Evolutionary conservation across 2,888 invertebrate species (phyloP).

Genomic region (Ormyrus nitidulus): DNA sequence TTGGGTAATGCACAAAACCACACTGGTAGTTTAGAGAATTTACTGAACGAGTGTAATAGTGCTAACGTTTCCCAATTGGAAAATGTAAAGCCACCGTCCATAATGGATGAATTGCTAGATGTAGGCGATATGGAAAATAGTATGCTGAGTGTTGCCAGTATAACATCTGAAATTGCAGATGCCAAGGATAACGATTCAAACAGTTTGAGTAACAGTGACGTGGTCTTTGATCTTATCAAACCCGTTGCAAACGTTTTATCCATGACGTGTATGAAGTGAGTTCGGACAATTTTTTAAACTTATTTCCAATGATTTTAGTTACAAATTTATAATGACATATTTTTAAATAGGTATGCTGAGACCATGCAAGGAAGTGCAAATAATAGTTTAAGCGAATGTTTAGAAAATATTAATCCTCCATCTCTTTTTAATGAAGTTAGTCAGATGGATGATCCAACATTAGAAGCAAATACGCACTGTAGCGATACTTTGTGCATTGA

Average conservation of each 20-base stretch:
- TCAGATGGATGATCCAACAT: constrained; percentile 77
- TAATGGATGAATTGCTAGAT: constrained; percentile 82
- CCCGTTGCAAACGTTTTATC: constrained; percentile 77
- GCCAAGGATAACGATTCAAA: constrained; percentile 75
- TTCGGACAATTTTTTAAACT: neutral
- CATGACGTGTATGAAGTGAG: constrained; percentile 70
- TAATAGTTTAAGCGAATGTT: constrained; percentile 78
- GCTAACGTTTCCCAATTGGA: constrained; percentile 83
- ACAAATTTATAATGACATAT: constrained; percentile 3
- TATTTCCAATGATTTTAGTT: neutral
- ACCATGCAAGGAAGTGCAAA: constrained; percentile 73
- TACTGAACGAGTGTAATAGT: constrained; percentile 78
- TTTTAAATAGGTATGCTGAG: constrained; percentile 64
- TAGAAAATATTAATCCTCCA: constrained; percentile 85
- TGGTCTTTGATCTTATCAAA: constrained; percentile 79
- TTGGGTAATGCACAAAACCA: constrained; percentile 78
- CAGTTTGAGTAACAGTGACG: constrained; percentile 71
- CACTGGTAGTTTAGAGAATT: constrained; percentile 81
- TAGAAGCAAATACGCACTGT: constrained; percentile 74
- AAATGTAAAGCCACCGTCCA: constrained; percentile 88
- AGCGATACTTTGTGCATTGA: constrained; percentile 78
- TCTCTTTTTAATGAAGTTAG: constrained; percentile 84
- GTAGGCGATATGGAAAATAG: constrained; percentile 85
- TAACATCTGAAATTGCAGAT: constrained; percentile 87
- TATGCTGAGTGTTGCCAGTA: constrained; percentile 89